Evolutionary conservation across 2,888 invertebrate genomes (phyloP), one percentile per base, ranked within the genome.

Genomic region (Pharmacophagus antenor): DNA sequence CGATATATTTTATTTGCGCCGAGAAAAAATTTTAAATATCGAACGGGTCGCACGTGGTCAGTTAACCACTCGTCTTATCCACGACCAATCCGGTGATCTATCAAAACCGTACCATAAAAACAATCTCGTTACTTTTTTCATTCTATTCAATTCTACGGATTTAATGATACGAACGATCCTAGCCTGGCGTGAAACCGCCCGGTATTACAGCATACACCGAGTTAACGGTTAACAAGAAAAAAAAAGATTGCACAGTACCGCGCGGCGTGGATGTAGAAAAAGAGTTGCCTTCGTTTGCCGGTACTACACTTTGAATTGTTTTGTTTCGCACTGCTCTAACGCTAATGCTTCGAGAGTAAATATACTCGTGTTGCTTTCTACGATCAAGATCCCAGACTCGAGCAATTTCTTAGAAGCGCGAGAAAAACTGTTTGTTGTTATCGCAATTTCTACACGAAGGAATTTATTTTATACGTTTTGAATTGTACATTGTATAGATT

Each of bases 311-410:
- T 3, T 20, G 46, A 55, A 55, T 55, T 47, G 55, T 55, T 55
- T 55, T 55, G 55, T 55, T 55, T 55, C 47, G 55, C 31, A 47
- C 46, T 21, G 20, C 17, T 31, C 47, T 55, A 55, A 47, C 55
- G 27, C 17, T 47, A 55, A 55, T 55, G 25, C 31, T 8, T 8
- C 23, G 27, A 54, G 31, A 27, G 27, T 20, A 20, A 46, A 46
- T 44, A 44, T 44, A 44, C 54, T 54, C 5, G 27, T 55, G 25
- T 53, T 44, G 18, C 27, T 31, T 47, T 47, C 15, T 49, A 27
- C 49, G 12, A 12, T 42, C 15, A 23, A 10, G 4, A 4, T 17
- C n/a, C 17, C 42, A 17, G 17, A 17, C 27, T 27, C 15, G 41
- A 41, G 41, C n/a, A n/a, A n/a, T n/a, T n/a, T n/a, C n/a, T n/a